phyloP scores from a whole-genome alignment of 2,797 vertebrate species.

The Tolypeutes matacus region DNA sequence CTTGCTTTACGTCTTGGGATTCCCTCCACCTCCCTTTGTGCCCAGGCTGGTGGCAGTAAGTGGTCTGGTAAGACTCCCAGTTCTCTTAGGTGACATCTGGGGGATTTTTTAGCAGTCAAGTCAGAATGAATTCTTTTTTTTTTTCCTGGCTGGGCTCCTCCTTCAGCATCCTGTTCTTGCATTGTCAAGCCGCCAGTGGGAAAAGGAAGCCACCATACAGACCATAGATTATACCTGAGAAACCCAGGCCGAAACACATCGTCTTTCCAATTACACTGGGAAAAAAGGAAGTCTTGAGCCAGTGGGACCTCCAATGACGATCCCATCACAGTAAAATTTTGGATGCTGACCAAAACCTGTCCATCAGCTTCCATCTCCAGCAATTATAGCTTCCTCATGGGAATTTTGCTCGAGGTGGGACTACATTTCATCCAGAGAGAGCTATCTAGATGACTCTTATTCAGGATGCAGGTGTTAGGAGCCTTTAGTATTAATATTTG shows the following conservation, averaged over 20 bases:
- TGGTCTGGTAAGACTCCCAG: background rate
- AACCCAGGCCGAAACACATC: slow-evolving; percentile 24
- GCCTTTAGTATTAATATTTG: slow-evolving; percentile 62
- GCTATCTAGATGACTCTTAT: slow-evolving; percentile 38
- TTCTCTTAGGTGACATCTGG: slow-evolving; percentile 29
- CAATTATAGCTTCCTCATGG: slow-evolving; percentile 71
- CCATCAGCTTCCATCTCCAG: slow-evolving; percentile 71
- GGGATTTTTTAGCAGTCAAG: slow-evolving; percentile 22
- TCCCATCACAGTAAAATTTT: slow-evolving; percentile 69
- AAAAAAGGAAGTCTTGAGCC: slow-evolving; percentile 31
- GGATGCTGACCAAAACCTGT: slow-evolving; percentile 78
- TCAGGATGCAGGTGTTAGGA: slow-evolving; percentile 77
- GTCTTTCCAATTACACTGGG: slow-evolving; percentile 69
- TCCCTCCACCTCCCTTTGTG: background rate
- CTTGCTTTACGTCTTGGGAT: slow-evolving; percentile 3
- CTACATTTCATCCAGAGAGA: slow-evolving; percentile 67
- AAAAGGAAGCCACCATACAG: slow-evolving; percentile 53
- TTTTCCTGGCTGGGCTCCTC: background rate
- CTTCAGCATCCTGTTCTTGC: background rate
- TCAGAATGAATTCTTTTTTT: slow-evolving; percentile 43
- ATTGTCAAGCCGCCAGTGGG: slow-evolving; percentile 26
- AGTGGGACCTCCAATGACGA: slow-evolving; percentile 56
- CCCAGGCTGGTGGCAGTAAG: background rate
- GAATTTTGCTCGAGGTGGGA: slow-evolving; percentile 56
- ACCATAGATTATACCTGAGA: slow-evolving; percentile 47